These are phyloP conservation scores for Fulica atra DNA, from an alignment of 2,113 vertebrate genomes.

Conservation along the genomic window DNA sequence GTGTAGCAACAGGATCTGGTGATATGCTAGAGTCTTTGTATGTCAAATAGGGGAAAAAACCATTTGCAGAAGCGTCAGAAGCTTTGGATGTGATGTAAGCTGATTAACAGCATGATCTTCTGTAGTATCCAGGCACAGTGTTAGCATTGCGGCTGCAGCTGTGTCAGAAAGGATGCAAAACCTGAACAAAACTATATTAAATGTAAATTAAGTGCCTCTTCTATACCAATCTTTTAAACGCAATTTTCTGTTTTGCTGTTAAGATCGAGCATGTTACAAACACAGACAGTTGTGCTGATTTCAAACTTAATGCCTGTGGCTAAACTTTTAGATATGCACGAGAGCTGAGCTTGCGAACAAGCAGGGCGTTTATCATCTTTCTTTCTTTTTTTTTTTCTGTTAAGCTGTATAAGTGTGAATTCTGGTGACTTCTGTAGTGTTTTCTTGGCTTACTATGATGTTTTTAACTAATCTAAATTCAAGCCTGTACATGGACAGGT, in stretches of 20 bases:
- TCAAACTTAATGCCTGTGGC: not conserved
- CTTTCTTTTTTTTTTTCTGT: not conserved
- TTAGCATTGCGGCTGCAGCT: not conserved
- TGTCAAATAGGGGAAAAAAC: not conserved
- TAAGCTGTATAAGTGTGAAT: not conserved
- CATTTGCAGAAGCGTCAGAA: not conserved
- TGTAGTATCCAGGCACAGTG: fast-evolving
- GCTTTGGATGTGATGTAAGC: not conserved
- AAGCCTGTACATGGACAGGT: fast-evolving
- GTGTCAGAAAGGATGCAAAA: not conserved
- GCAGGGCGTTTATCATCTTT: not conserved
- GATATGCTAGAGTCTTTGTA: not conserved
- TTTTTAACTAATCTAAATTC: not conserved
- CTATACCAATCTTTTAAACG: not conserved
- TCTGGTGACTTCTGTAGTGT: not conserved
- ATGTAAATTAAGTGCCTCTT: not conserved
- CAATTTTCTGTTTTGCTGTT: not conserved
- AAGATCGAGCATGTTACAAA: not conserved
- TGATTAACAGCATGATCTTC: not conserved
- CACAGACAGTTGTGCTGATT: not conserved
- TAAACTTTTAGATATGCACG: not conserved
- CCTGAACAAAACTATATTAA: not conserved
- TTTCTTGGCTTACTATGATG: not conserved
- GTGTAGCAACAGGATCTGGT: not conserved
- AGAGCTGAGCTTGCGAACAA: not conserved